Conservation (phyloP, 2,797 vertebrate genomes). For the Poliocrania exsul region DNA sequence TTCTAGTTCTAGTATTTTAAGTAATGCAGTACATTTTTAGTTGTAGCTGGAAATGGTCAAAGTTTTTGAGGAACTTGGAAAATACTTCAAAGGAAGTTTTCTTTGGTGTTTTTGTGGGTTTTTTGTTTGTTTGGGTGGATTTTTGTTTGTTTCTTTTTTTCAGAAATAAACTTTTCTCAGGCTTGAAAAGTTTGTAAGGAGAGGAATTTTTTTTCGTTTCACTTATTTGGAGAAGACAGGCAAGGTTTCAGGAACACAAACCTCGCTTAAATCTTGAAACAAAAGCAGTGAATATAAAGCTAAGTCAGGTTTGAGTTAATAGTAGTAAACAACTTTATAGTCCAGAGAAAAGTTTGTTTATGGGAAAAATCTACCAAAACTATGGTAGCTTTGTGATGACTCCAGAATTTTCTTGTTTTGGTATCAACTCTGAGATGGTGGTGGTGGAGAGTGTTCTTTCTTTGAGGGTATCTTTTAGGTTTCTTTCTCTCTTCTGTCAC, state of each 20-base stretch:
- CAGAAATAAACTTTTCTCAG: background rate
- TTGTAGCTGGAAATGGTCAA: background rate
- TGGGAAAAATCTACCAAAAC: background rate
- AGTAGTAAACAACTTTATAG: background rate
- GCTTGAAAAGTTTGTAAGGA: background rate
- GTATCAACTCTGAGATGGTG: background rate
- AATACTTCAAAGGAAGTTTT: background rate
- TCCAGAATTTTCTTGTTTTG: background rate
- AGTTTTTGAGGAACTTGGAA: background rate
- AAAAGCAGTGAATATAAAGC: background rate
- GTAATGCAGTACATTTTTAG: background rate
- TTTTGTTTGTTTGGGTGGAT: background rate
- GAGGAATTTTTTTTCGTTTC: background rate
- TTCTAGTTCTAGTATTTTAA: background rate
- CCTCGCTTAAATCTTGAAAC: background rate
- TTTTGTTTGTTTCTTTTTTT: background rate
- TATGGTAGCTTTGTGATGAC: background rate
- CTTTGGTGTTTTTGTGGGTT: background rate
- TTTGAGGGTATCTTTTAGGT: background rate
- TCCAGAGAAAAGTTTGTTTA: background rate
- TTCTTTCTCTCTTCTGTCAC: background rate
- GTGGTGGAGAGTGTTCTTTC: background rate
- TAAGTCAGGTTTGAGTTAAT: background rate
- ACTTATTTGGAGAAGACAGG: background rate
- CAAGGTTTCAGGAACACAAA: background rate